phyloP scores from a whole-genome alignment of 2,888 invertebrate species.

The Eupithecia subfuscata region DNA sequence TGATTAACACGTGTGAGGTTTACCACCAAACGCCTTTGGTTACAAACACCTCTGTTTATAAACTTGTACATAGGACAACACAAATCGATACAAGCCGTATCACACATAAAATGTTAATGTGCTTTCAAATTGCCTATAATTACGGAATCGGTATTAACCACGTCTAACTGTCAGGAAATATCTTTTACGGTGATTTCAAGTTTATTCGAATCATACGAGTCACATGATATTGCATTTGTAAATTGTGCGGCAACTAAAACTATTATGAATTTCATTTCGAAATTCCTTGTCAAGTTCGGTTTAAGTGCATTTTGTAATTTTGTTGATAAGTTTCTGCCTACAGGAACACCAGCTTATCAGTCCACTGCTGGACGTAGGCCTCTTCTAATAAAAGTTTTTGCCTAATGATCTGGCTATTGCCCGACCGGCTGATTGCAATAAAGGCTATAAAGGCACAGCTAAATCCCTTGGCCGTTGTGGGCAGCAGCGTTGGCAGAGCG shows the following conservation, averaged over 20 bases:
- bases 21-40: not conserved
- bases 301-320: not conserved
- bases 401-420: not conserved
- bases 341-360: not conserved
- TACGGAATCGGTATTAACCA: slow-evolving; percentile 16
- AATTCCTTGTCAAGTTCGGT: not conserved
- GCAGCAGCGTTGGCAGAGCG: not conserved
- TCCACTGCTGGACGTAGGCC: not conserved
- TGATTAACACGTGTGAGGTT: not conserved
- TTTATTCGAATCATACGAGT: slow-evolving; percentile 5
- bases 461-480: not conserved
- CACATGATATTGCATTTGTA: not conserved
- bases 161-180: slow-evolving; percentile 12
- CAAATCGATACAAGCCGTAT: slow-evolving; percentile 25
- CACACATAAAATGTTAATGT: slow-evolving; percentile 27
- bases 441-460: too few species aligned
- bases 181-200: slow-evolving; percentile 9
- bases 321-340: not conserved
- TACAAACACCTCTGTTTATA: not conserved
- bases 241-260: not conserved
- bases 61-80: slow-evolving; percentile 6
- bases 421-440: too few species aligned
- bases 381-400: not conserved
- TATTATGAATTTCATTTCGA: not conserved
- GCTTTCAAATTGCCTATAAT: slow-evolving; percentile 29